A percentile compares a stretch with the other conserved stretches of the same genome.
Evolutionary conservation across 2,113 vertebrate species (phyloP).

Genomic region (Labrus mixtus): DNA sequence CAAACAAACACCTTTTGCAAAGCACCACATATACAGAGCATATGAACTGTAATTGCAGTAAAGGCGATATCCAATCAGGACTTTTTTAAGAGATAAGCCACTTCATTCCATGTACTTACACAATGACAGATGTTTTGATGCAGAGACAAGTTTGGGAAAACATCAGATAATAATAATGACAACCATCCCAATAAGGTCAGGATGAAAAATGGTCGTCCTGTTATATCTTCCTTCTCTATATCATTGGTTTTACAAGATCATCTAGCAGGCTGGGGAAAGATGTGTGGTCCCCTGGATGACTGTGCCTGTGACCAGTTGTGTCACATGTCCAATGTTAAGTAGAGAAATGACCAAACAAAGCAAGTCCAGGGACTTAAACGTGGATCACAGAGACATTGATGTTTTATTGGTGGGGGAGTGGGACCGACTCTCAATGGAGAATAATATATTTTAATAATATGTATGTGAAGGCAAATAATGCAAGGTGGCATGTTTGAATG

Average conservation of each 20-base stretch:
- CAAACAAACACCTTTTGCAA: not conserved
- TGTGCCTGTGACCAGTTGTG: constrained; percentile 36
- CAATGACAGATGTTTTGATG: no score
- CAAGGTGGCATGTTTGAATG: no score
- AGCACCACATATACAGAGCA: not conserved
- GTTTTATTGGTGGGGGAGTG: no score
- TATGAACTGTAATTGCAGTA: not conserved
- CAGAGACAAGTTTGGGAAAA: not conserved
- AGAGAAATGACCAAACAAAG: constrained; percentile 38
- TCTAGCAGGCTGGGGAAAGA: constrained; percentile 34
- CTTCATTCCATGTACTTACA: no score
- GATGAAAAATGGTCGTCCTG: constrained; percentile 59
- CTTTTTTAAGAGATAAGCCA: no score
- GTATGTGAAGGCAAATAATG: no score
- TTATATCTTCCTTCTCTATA: constrained; percentile 36
- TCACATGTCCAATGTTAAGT: constrained; percentile 34
- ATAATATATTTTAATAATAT: no score
- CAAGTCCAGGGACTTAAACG: not conserved
- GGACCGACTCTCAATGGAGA: no score
- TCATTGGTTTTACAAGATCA: constrained; percentile 23
- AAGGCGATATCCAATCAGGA: not conserved
- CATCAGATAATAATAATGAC: constrained; percentile 5
- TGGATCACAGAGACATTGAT: no score
- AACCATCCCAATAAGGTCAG: no score
- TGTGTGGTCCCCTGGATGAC: constrained; percentile 58